Percentiles rank a stretch among this genome's conserved stretches.
Conservation (phyloP, 1,140 invertebrate species). For the Lanistes nyassanus region DNA sequence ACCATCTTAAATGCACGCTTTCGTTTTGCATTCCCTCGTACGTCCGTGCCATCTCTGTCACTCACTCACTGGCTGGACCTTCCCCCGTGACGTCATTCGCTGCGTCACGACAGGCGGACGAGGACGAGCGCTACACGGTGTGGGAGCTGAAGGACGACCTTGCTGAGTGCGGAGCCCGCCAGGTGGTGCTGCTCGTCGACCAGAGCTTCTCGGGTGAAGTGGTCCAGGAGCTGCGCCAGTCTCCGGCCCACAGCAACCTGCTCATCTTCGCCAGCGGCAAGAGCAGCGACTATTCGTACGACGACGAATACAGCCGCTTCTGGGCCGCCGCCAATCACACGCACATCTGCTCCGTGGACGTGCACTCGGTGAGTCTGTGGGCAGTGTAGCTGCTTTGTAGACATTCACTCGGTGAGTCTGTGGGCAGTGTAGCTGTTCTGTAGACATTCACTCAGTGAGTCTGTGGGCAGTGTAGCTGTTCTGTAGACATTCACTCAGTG, state of each 20-base stretch:
- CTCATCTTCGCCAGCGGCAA: conserved; percentile 62
- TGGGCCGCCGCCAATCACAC: conserved; percentile 65
- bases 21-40: background rate
- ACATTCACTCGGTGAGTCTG: no score
- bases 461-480: no score
- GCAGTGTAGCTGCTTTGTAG: no score
- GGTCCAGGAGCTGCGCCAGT: conserved; percentile 57
- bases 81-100: no score
- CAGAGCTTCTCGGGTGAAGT: conserved; percentile 69
- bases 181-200: conserved; percentile 70
- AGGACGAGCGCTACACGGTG: conserved; percentile 68
- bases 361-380: conserved; percentile 63
- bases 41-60: background rate
- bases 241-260: conserved; percentile 64
- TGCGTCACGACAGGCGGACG: conserved; percentile 58
- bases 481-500: no score
- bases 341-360: conserved; percentile 59
- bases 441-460: no score
- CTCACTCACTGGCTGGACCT: background rate
- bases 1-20: no score
- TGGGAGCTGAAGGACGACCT: conserved; percentile 69
- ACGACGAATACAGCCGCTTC: conserved; percentile 64
- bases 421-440: no score
- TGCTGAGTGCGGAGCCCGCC: conserved; percentile 66
- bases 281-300: conserved; percentile 63